Percentiles rank a stretch among this genome's conserved stretches.
Evolutionary conservation across 2,113 vertebrate genomes (phyloP).

Genomic region (Speoplatyrhinus poulsoni): DNA sequence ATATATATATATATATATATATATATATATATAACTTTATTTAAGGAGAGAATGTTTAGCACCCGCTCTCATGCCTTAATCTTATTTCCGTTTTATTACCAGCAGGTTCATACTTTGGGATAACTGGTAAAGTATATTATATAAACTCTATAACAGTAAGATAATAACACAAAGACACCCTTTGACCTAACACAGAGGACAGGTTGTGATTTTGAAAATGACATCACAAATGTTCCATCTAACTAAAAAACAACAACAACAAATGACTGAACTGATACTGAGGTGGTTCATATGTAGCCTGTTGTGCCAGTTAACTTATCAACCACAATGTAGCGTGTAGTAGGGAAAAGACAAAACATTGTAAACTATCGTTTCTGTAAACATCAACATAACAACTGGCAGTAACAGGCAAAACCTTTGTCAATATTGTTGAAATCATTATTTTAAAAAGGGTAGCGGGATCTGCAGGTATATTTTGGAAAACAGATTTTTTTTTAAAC

Average conservation of each 20-base stretch:
- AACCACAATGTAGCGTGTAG: slow-evolving; percentile 15
- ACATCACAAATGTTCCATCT: slow-evolving; percentile 9
- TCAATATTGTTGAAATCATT: slow-evolving; percentile 43
- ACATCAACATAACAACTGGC: slow-evolving; percentile 46
- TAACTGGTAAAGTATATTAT: background rate
- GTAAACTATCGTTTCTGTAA: slow-evolving; percentile 64
- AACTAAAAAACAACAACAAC: slow-evolving; percentile 1
- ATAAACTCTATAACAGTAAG: background rate
- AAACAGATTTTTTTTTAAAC: slow-evolving; percentile 11
- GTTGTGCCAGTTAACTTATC: slow-evolving; percentile 20
- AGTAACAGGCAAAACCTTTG: slow-evolving; percentile 42
- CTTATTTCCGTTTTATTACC: background rate
- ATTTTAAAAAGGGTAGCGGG: slow-evolving; percentile 28
- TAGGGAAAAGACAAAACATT: slow-evolving; percentile 34
- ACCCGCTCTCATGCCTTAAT: background rate
- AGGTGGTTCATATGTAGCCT: slow-evolving; percentile 31
- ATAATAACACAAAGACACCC: too few relatives aligned
- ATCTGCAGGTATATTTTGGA: slow-evolving; percentile 9
- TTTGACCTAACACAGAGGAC: background rate
- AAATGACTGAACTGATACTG: slow-evolving; percentile 15
- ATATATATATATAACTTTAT: background rate
- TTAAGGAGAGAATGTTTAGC: too few relatives aligned
- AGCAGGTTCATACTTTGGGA: background rate
- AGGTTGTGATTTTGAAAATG: slow-evolving; percentile 2
- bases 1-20: background rate